Conservation (phyloP, 2,113 vertebrate species). For the Tyrannus savana region DNA sequence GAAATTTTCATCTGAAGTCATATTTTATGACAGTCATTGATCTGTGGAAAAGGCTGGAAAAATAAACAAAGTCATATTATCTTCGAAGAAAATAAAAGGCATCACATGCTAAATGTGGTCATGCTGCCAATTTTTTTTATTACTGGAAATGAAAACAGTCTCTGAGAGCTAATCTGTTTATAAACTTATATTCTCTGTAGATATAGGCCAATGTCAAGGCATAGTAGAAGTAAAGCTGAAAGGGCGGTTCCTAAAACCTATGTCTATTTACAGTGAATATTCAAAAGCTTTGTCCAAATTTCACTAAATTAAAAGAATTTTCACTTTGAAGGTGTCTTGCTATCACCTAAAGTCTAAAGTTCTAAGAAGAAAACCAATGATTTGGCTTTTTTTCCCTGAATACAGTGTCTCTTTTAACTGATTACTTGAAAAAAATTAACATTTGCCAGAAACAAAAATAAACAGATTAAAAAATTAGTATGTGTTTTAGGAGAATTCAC, state of each 20-base stretch:
- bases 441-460: background rate
- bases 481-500: background rate
- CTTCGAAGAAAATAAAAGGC: background rate
- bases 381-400: background rate
- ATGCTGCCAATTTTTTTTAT: background rate
- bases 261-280: background rate
- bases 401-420: background rate
- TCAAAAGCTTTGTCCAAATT: background rate
- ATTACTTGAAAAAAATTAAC: background rate
- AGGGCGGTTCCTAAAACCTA: background rate
- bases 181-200: background rate
- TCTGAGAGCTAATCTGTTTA: background rate
- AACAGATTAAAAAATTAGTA: background rate
- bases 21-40: background rate
- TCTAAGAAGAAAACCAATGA: background rate
- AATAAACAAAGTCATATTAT: constrained; percentile 18
- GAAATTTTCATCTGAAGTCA: constrained; percentile 2
- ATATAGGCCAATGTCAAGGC: background rate
- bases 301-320: background rate
- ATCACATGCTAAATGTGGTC: background rate
- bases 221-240: background rate
- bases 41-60: constrained; percentile 2
- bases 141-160: background rate
- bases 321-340: background rate
- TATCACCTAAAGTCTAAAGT: background rate